Conservation (phyloP, 2,113 vertebrate species). For the Tiliqua scincoides region DNA sequence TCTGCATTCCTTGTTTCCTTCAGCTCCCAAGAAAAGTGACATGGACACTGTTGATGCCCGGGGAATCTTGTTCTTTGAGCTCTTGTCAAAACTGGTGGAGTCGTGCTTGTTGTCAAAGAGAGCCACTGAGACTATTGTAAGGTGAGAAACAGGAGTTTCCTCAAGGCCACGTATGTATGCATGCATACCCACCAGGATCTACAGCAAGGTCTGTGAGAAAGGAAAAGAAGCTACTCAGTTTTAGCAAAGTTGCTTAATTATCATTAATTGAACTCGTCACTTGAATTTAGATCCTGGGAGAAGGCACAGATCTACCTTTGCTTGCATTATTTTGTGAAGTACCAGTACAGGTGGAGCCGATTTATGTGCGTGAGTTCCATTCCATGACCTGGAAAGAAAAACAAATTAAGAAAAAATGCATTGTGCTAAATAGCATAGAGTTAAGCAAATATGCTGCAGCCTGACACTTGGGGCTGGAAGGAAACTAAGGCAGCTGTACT, state of each 20-base stretch:
- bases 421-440: too few relatives aligned
- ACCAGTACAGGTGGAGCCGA: neutral
- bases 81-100: constrained; percentile 67
- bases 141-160: constrained; percentile 37
- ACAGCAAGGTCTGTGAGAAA: neutral
- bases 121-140: constrained; percentile 56
- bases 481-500: too few relatives aligned
- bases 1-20: neutral
- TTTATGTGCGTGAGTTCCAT: too few relatives aligned
- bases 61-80: constrained; percentile 65
- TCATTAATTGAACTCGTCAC: neutral
- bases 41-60: constrained; percentile 23
- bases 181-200: neutral
- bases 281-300: neutral
- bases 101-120: constrained; percentile 46
- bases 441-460: too few relatives aligned
- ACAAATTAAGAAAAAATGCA: too few relatives aligned
- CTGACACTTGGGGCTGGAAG: too few relatives aligned
- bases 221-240: neutral
- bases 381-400: too few relatives aligned
- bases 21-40: constrained; percentile 55
- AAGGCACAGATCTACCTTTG: neutral
- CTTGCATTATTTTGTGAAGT: neutral
- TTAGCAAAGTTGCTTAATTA: neutral
- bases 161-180: neutral